Base-by-base conservation (phyloP, 2,113 vertebrate genomes). In the Lagopus muta region DNA sequence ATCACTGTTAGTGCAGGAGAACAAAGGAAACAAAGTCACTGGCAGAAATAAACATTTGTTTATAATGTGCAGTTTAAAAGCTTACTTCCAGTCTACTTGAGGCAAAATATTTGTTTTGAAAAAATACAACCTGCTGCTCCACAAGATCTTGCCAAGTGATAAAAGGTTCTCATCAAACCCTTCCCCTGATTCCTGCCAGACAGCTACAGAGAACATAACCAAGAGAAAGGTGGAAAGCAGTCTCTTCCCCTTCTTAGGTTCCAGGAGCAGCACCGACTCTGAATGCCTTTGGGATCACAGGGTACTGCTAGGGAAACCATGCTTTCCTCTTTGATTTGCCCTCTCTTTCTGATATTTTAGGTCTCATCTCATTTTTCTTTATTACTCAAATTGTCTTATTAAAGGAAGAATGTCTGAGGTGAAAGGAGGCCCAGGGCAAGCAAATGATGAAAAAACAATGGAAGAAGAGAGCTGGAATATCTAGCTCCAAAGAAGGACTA, bases 351-450 rank as follows among this genome's bases (percentile, higher is more conserved):
- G 3, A 2, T 54, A 20, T n/a, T 66, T 66, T 52, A 30, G 78
- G 40, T 21, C 16, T 62, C 11, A 20, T 1, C 3, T 11, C 10
- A 72, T 18, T 40, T 27, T 90, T 18, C 14, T 73, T 69, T 81
- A 12, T 6, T 4, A 3, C 3, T 74, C 13, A 10, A 6, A 3
- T 76, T 72, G 27, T 67, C 57, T 36, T n/a, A 52, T 80, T 70
- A 34, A 57, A 34, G 61, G 27, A 55, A 32, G 18, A 65, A 60
- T 8, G 7, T 50, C 18, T 20, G 38, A 70, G 6, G 2, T 3
- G 3, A 0, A 13, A 11, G 38, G 21, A 40, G 7, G 15, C 24
- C 48, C 2, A 11, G 10, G 28, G 13, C 13, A 58, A 73, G 34
- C 20, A 73, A 73, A 34, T 22, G 3, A 12, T 25, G 8, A 60